A percentile compares a stretch with the other conserved stretches of the same genome.
These are phyloP conservation scores for Drosophila glabriapex DNA, from an alignment of 2,888 invertebrate genomes.

Conservation along the genomic window DNA sequence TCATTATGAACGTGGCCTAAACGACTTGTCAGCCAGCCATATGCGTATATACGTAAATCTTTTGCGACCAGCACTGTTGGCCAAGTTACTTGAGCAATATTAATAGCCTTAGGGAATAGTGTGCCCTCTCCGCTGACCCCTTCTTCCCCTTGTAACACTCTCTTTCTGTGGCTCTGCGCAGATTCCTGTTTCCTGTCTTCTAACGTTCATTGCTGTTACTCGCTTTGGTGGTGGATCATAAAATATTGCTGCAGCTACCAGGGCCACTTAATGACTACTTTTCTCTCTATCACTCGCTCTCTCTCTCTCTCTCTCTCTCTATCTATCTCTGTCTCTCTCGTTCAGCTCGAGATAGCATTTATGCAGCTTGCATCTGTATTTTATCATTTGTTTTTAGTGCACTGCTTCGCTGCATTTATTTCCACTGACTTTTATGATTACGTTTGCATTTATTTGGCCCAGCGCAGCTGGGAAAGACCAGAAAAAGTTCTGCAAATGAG, in stretches of 20 bases:
- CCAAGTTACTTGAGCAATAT: constrained; percentile 53
- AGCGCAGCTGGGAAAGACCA: constrained; percentile 55
- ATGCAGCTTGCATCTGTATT: constrained; percentile 31
- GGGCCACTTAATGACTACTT: constrained; percentile 39
- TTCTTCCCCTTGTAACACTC: background rate
- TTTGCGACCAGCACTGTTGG: constrained; percentile 24
- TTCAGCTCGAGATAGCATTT: background rate
- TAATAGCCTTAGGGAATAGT: constrained; percentile 22
- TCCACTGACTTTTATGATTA: constrained; percentile 71
- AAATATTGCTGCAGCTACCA: constrained; percentile 37
- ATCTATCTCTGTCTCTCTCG: background rate
- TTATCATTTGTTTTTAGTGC: constrained; percentile 61
- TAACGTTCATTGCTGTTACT: constrained; percentile 33
- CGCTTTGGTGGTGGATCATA: constrained; percentile 51
- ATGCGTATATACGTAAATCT: constrained; percentile 61
- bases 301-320: background rate
- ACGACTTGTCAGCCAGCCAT: constrained; percentile 66
- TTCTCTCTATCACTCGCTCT: background rate
- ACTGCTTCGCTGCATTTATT: constrained; percentile 55
- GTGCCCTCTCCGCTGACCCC: background rate
- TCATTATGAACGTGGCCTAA: constrained; percentile 47
- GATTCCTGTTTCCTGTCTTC: constrained; percentile 39
- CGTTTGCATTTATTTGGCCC: constrained; percentile 62
- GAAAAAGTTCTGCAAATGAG: constrained; percentile 57
- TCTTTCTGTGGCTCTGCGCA: constrained; percentile 1